Evolutionary conservation across 64 coral and sea anemone genomes (phyloP), one percentile per base, ranked within the genome.

Genomic region (Hydrozoanthus tunicans): DNA sequence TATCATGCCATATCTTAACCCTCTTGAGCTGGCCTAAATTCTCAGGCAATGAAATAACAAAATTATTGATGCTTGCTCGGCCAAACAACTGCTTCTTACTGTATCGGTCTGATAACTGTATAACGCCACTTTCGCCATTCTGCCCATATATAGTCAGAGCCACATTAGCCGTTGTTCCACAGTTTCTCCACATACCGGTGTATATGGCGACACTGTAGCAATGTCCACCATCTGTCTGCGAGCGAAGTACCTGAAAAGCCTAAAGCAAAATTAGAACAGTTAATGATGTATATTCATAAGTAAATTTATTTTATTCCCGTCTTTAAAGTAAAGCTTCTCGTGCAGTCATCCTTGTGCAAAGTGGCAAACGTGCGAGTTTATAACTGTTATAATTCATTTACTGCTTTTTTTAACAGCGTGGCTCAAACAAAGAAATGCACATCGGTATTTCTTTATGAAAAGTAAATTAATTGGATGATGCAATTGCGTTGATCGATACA

Each of bases 1-100:
- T 97, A 11, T 97, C 92, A 55, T 97, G 95, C 95, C 95, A 97
- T 83, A 97, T 26, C 62, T 94, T 97, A 17, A 97, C 77, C 59
- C 56, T 90, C 43, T 55, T 69, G n/a, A 93, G 86, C 5, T 90
- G 53, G 51, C 79, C 89, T 56, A 97, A 53, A 43, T 69, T 63
- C 15, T 97, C 78, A 54, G 92, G 90, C 17, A 94, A 51, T 26
- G 95, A 92, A 56, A 97, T 62, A 9, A 92, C 70, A 15, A 97
- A 97, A 70, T 78, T 94, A 70, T 97, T 97, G 8, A 97, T 60
- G 51, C 95, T 97, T 24, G 95, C 95, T 67, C 95, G 43, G 15
- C 92, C 95, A 70, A 97, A 97, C 9, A 97, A 71, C 9, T 59
- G 93, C 69, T 90, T 91, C 53, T 91, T 93, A 25, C 82, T 94